phyloP scores from a whole-genome alignment of 2,113 vertebrate genomes.

The Delphinus delphis region DNA sequence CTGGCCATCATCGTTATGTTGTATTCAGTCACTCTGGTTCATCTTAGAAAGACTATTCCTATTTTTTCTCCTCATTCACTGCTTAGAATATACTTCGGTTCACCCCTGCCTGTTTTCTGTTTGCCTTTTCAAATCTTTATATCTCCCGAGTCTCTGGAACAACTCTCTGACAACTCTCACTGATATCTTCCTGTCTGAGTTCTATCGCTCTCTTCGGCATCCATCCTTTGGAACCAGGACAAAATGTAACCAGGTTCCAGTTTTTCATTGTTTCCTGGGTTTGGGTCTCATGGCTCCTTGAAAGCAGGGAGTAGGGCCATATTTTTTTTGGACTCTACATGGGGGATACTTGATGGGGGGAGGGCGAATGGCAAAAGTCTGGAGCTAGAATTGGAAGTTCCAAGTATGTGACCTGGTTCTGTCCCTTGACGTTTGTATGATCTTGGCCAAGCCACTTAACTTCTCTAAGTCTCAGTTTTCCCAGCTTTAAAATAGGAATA shows the following conservation, averaged over 20 bases:
- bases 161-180: background rate
- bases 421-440: background rate
- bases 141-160: background rate
- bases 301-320: background rate
- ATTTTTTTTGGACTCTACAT: background rate
- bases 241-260: background rate
- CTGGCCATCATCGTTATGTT: accelerated
- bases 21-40: accelerated
- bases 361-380: background rate
- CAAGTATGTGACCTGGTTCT: background rate
- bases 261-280: background rate
- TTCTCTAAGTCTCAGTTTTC: background rate
- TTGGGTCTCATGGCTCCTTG: background rate
- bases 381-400: background rate
- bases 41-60: background rate
- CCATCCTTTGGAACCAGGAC: background rate
- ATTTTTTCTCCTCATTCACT: background rate
- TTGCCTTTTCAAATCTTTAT: background rate
- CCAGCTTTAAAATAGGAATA: slow-evolving; percentile 29
- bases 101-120: background rate
- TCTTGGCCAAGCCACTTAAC: background rate
- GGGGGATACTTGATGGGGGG: too few species aligned
- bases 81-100: background rate
- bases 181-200: background rate
- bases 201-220: background rate